Evolutionary conservation across 2,113 vertebrate species (phyloP), one percentile per base, ranked within the genome.

Genomic region (Galeopterus variegatus): DNA sequence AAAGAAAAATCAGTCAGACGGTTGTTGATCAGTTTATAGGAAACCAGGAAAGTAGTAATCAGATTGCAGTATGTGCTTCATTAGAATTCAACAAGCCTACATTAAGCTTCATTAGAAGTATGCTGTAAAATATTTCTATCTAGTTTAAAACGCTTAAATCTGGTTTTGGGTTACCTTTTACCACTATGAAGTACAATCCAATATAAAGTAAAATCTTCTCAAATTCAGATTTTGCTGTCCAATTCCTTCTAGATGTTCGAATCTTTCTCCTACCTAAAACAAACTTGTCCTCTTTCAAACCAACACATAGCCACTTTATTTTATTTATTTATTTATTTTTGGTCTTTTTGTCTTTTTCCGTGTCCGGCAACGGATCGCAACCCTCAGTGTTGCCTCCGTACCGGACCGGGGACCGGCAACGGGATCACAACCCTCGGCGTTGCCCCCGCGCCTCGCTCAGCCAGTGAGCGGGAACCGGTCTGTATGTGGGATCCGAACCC

Each of bases 141-240:
- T 92, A 88, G 31, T 31, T 76, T 93, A 92, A 84, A 52, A 83
- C 52, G 60, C 50, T 84, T 92, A 87, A 65, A 56, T 65, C n/a
- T 85, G 52, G 9, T 18, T 92, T 72, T 94, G 84, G 26, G 80
- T 45, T 69, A 69, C 17, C 48, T 91, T 93, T 84, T 67, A 91
- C 26, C 36, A 90, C 82, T 21, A 92, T 50, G 8, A 96, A 89
- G 54, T 89, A 8, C 36, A 93, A 72, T 48, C 19, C 62, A 93
- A 82, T 64, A 82, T 88, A 85, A 17, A 97, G 31, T 69, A 92
- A 86, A 86, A 77, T 52, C 31, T 94, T 94, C 28, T 73, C 75
- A 86, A 90, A 76, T 75, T 81, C 54, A 70, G 93, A 13, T 95
- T 94, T 88, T 79, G 64, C 21, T 90, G 33, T 73, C 33, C 33